Base-by-base conservation (phyloP, 2,797 vertebrate genomes). In the Sorex maritimensis region DNA sequence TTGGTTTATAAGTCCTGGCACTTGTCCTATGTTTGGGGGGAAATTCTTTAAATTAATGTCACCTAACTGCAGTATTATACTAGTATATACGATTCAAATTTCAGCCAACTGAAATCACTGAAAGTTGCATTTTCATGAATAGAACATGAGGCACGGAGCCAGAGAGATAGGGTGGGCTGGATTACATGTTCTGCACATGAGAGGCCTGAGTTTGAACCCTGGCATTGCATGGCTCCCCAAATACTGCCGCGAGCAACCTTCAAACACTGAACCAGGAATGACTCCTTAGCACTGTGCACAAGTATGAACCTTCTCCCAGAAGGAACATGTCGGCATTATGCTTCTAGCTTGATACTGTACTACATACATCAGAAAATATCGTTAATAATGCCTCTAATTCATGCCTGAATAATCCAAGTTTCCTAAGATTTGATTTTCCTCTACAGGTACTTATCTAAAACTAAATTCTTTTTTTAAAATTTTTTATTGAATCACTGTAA, bases 331-430 rank as follows among this genome's bases (percentile, higher is more conserved):
- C 58, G 23, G 58, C 21, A 61, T 61, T 6, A 21, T 61, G 58
- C 19, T 55, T 55, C 52, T 65, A 65, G 5, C 21, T 26, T 68
- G n/a, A 30, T 72, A 58, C 46, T 85, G 84, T 84, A 75, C 86
- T 75, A 84, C 46, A 17, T 12, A 55, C 55, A 92, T 69, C 88
- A 28, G 72, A 94, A 95, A 92, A 73, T 75, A 74, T 28, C 58
- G 26, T 69, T 84, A 61, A 77, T 79, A 46, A 58, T 81, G 52
- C 78, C 21, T 82, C 30, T 52, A 24, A 52, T 44, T 86, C 34
- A 52, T 19, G 79, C 52, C 49, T 86, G 34, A 77, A 61, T 81
- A 81, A 92, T 74, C 49, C 92, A 61, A 79, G 63, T 69, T 71
- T 86, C 23, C 21, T 81, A 8, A 63, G 15, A 19, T 72, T 75